Evolutionary conservation across 2,113 vertebrate species (phyloP), one percentile per base, ranked within the genome.

Genomic region (Anguilla japonica): DNA sequence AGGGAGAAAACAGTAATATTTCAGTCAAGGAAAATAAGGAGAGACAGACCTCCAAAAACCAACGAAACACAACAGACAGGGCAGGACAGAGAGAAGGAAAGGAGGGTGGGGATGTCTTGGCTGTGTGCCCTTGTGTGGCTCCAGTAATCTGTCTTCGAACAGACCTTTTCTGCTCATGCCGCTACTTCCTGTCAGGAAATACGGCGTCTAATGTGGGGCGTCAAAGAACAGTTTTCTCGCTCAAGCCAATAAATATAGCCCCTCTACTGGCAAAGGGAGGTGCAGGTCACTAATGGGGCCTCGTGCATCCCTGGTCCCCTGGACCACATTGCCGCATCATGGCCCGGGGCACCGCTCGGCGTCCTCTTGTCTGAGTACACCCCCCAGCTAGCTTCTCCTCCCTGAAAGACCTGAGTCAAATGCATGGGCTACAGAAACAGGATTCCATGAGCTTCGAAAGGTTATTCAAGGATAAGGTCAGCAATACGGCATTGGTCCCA

Each of bases 1-100:
- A 22, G 34, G 78, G 71, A 86, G 50, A 80, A 34, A 82, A 87
- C 82, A 84, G 81, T 43, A 83, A 79, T 41, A 85, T 43, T 87
- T 89, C 86, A 89, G 67, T 85, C 29, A 60, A 9, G 83, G 71
- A 71, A 22, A 71, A 71, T 20, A 29, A 43, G 53, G 50, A 40
- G 20, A 20, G 53, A 40, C 5, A 63, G 16, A 4, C 53, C 39
- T 41, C 83, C 60, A 16, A 71, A 84, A 41, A 84, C 39, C 41
- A 39, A 67, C 39, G 20, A 63, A 53, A 63, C 83, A 84, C 39
- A 84, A 43, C 34, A 22, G 20, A 67, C 40, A 43, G 83, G 40
- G 14, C 56, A 46, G 60, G 71, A 71, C 3, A 71, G 22, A 75
- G 71, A 6, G 13, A 13, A 75, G 26, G n/a, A 75, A 29, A 26